phyloP scores from a whole-genome alignment of 2,797 vertebrate genomes.

The Scolopax rusticola region DNA sequence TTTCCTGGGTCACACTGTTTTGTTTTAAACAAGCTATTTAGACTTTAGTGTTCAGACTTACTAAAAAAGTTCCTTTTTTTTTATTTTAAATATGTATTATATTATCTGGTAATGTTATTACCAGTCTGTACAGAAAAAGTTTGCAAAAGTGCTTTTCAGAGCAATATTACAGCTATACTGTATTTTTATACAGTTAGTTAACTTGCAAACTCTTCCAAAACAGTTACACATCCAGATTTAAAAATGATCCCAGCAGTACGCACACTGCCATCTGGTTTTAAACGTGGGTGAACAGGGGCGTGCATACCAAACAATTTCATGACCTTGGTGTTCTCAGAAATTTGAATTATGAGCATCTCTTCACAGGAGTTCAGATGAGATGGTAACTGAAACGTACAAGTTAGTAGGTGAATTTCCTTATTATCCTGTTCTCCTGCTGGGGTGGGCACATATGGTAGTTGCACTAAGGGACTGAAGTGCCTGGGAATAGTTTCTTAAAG shows the following conservation, averaged over 20 bases:
- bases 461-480: neutral
- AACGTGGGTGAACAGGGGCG: neutral
- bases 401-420: neutral
- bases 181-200: slow-evolving; percentile 68
- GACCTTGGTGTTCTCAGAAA: neutral
- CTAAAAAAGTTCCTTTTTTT: slow-evolving; percentile 74
- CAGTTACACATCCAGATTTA: slow-evolving; percentile 26
- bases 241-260: neutral
- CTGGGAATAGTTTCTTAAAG: slow-evolving; percentile 8
- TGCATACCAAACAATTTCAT: neutral
- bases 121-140: slow-evolving; percentile 76
- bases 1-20: slow-evolving; percentile 64
- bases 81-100: slow-evolving; percentile 77
- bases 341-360: neutral
- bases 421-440: neutral
- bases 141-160: slow-evolving; percentile 76
- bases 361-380: neutral
- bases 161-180: slow-evolving; percentile 49
- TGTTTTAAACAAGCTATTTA: slow-evolving; percentile 79
- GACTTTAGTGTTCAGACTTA: slow-evolving; percentile 72
- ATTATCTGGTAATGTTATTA: slow-evolving; percentile 77
- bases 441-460: neutral
- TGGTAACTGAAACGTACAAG: neutral
- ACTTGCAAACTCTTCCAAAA: slow-evolving; percentile 63
- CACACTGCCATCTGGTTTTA: neutral